phyloP scores from a whole-genome alignment of 2,888 invertebrate genomes.

The Clanis bilineata region DNA sequence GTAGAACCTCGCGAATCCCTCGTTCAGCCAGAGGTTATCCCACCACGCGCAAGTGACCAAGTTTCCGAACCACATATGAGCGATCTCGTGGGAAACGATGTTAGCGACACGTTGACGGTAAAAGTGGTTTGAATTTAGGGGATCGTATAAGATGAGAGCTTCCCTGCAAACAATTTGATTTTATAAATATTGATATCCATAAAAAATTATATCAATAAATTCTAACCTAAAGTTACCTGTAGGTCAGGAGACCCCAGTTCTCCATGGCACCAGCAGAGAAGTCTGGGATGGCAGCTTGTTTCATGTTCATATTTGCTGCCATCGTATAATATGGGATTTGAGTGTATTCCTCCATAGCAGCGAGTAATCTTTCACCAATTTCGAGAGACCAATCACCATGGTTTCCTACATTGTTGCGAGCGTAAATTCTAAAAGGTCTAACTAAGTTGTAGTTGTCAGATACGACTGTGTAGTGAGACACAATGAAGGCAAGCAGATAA shows the following conservation, averaged over 20 bases:
- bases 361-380: constrained; percentile 69
- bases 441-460: constrained; percentile 35
- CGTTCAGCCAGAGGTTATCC: constrained; percentile 87
- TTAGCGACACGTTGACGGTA: constrained; percentile 85
- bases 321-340: constrained; percentile 75
- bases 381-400: constrained; percentile 71
- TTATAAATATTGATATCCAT: background rate
- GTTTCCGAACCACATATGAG: constrained; percentile 93
- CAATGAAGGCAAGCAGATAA: constrained; percentile 92
- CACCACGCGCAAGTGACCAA: constrained; percentile 89
- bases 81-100: constrained; percentile 88
- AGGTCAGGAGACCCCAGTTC: constrained; percentile 92
- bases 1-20: constrained; percentile 87
- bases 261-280: constrained; percentile 92
- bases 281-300: constrained; percentile 90
- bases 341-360: constrained; percentile 82
- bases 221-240: constrained; percentile 64
- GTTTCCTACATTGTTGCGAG: constrained; percentile 61
- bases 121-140: constrained; percentile 71
- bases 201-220: background rate
- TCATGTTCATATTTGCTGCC: constrained; percentile 75
- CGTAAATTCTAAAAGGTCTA: constrained; percentile 66
- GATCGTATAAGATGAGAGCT: constrained; percentile 79
- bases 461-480: constrained; percentile 86
- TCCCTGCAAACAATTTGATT: constrained; percentile 69